Base-by-base conservation (phyloP, 2,113 vertebrate species). In the Etia nguti region DNA sequence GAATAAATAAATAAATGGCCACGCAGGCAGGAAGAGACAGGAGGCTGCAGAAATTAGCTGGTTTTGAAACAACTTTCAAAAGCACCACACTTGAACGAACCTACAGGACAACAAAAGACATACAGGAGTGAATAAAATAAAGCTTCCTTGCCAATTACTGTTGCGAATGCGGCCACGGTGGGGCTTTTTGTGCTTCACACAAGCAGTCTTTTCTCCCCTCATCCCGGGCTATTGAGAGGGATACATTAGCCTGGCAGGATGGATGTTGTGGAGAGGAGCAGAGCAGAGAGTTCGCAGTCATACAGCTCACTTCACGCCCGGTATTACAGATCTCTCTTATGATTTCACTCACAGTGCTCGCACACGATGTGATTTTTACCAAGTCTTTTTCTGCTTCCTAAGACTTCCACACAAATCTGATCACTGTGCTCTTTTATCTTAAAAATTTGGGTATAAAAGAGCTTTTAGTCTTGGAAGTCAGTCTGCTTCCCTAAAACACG, bases 71-170 rank as follows among this genome's bases (percentile, higher is more conserved):
- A 94, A 79, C 97, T 97, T 97, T 98, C 97, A 97, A 97, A 98
- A 97, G 97, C 97, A 96, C 94, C 96, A 94, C 82, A 97, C 97
- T 97, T 97, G 97, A 97, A 97, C 96, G 97, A 96, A 96, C 95
- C 92, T 36, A 81, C 87, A 62, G 89, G 89, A 96, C 96, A 97
- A 98, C 94, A 95, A 98, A 97, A 97, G 97, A 96, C 96, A 96
- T 88, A 96, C 97, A 96, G 97, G 95, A 96, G 96, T 84, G 94
- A 97, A 96, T 96, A 96, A 97, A 96, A 97, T 97, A 96, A 97
- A 96, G 97, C 97, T 97, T 97, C 97, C 97, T 90, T 96, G 94
- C 97, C 97, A 98, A 98, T 98, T 98, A 98, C 95, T 34, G 92
- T 62, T 81, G 88, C 77, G 80, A 96, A 96, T 95, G 95, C 91